These are phyloP conservation scores for Calidris pugnax DNA, from an alignment of 2,113 vertebrate species.

Conservation along the genomic window DNA sequence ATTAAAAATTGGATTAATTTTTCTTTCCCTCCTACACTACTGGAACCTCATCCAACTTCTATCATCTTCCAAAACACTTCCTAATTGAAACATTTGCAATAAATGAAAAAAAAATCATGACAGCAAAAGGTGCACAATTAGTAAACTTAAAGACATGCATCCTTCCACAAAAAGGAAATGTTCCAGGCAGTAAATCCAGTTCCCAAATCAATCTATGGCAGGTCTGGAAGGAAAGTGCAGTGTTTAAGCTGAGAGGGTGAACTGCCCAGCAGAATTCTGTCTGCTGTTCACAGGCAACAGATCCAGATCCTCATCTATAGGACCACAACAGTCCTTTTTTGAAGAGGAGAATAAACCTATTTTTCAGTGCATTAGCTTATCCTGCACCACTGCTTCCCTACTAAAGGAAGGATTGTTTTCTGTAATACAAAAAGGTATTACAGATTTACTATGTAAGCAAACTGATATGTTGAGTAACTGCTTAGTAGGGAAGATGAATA, in stretches of 20 bases:
- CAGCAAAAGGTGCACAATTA: not conserved
- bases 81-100: constrained; percentile 19
- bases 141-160: not conserved
- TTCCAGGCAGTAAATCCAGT: not conserved
- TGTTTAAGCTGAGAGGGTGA: not conserved
- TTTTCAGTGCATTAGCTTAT: constrained; percentile 14
- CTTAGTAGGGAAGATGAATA: constrained; percentile 21
- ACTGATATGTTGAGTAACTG: not conserved
- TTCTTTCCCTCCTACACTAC: not conserved
- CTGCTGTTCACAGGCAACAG: not conserved
- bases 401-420: constrained; percentile 2
- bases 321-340: not conserved
- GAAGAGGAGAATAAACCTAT: not conserved
- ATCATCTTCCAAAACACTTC: constrained; percentile 22
- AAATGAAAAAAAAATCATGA: not conserved
- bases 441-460: not conserved
- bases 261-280: not conserved
- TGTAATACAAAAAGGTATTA: constrained; percentile 9
- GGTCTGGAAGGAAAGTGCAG: not conserved
- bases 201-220: rapidly evolving
- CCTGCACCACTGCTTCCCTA: not conserved
- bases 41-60: constrained; percentile 19
- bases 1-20: constrained; percentile 48
- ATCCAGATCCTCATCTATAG: not conserved
- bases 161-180: not conserved